phyloP scores from a whole-genome alignment of 2,113 vertebrate genomes.

The Oostethus manadensis region DNA sequence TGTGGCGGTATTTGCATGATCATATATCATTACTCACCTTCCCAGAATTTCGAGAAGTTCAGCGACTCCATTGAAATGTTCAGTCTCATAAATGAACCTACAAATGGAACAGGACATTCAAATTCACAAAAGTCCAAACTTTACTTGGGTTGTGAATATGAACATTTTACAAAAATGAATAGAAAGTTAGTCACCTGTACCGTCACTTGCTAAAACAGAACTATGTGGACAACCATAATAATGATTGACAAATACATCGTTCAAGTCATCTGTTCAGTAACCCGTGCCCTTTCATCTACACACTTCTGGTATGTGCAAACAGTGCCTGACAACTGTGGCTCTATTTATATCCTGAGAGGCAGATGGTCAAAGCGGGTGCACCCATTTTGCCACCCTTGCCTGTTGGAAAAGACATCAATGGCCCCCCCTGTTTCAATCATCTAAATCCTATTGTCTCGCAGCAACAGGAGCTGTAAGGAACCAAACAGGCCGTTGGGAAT shows the following conservation, averaged over 20 bases:
- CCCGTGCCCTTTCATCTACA: slow-evolving; percentile 18
- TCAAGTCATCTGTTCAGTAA: slow-evolving; percentile 22
- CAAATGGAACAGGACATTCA: slow-evolving; percentile 5
- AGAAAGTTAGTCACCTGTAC: not conserved
- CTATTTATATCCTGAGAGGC: slow-evolving; percentile 63
- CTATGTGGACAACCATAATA: not conserved
- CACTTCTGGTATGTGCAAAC: slow-evolving; percentile 33
- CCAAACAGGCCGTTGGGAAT: slow-evolving; percentile 4
- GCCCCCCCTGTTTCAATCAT: slow-evolving; percentile 35
- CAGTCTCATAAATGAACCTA: slow-evolving; percentile 75
- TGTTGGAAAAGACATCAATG: slow-evolving; percentile 57
- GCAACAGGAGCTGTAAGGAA: slow-evolving; percentile 43
- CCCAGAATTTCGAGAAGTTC: slow-evolving; percentile 75
- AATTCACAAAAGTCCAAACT: not conserved
- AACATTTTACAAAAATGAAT: too few species aligned
- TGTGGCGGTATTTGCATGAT: not conserved
- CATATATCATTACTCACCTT: slow-evolving; percentile 52
- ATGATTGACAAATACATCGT: slow-evolving; percentile 20
- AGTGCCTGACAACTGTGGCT: slow-evolving; percentile 47
- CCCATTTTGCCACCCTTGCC: slow-evolving; percentile 46
- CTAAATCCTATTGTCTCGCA: slow-evolving; percentile 35
- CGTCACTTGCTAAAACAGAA: not conserved
- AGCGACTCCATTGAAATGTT: slow-evolving; percentile 74
- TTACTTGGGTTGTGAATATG: too few species aligned
- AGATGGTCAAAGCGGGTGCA: slow-evolving; percentile 64